phyloP scores from a whole-genome alignment of 2,888 invertebrate genomes.

The Thyatira batis region DNA sequence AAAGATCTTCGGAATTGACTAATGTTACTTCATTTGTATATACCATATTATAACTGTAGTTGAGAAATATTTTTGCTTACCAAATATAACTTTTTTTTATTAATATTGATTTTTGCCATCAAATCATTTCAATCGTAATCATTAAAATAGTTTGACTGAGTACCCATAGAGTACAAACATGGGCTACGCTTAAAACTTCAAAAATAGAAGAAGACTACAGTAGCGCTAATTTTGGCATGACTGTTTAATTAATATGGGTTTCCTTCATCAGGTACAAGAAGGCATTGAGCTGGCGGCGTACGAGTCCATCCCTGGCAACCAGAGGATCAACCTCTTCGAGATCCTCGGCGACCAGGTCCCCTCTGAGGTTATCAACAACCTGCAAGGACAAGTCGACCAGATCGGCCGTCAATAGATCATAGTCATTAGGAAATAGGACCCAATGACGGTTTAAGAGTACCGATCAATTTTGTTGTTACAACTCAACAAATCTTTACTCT shows the following conservation, averaged over 20 bases:
- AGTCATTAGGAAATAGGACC: conserved; percentile 13
- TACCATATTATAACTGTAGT: too few species aligned
- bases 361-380: conserved; percentile 93
- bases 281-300: conserved; percentile 93
- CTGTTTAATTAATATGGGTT: conserved; percentile 8
- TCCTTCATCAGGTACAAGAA: conserved; percentile 85
- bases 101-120: too few species aligned
- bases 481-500: neutral
- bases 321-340: conserved; percentile 91
- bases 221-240: conserved; percentile 10
- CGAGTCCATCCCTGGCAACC: conserved; percentile 93
- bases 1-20: neutral
- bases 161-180: too few species aligned
- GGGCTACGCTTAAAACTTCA: too few species aligned
- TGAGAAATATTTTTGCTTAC: too few species aligned
- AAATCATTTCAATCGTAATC: too few species aligned
- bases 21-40: neutral
- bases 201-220: too few species aligned
- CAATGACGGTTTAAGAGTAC: conserved; percentile 17
- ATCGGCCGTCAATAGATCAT: conserved; percentile 84
- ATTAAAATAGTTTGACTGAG: too few species aligned
- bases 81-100: too few species aligned
- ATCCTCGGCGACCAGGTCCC: conserved; percentile 93
- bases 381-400: conserved; percentile 92
- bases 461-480: neutral